phyloP scores from a whole-genome alignment of 2,888 invertebrate genomes.

The Idaea biselata region DNA sequence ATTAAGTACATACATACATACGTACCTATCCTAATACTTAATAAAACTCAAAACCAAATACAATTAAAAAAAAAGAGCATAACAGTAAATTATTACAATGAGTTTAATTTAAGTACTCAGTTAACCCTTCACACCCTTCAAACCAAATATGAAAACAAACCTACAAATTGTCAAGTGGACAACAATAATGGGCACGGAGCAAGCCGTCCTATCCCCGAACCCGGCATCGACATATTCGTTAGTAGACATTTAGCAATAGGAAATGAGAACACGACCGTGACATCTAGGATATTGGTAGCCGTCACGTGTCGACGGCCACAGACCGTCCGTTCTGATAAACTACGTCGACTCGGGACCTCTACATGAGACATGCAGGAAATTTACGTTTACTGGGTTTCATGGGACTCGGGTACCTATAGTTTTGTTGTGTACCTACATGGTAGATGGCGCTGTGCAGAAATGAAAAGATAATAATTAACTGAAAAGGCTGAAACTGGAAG shows the following conservation, averaged over 20 bases:
- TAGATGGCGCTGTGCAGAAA: too few species aligned
- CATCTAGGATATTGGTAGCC: constrained; percentile 61
- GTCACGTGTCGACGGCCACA: constrained; percentile 29
- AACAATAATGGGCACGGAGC: neutral
- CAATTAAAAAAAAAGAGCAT: too few species aligned
- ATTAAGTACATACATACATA: too few species aligned
- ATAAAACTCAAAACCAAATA: too few species aligned
- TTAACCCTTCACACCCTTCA: too few species aligned
- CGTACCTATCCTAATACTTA: too few species aligned
- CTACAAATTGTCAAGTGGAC: neutral
- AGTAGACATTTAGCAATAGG: constrained; percentile 24
- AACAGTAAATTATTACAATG: too few species aligned
- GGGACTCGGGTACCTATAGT: neutral
- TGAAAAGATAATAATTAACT: too few species aligned
- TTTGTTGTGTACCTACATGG: neutral
- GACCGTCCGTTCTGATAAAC: constrained; percentile 13
- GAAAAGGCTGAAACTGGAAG: too few species aligned
- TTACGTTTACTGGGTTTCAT: neutral
- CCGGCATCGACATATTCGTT: constrained; percentile 7
- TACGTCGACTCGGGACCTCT: constrained; percentile 5
- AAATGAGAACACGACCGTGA: constrained; percentile 27
- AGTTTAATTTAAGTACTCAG: too few species aligned
- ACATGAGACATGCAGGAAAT: neutral
- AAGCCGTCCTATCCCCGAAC: constrained; percentile 4
- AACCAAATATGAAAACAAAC: too few species aligned